Evolutionary conservation across 2,888 invertebrate genomes (phyloP).

Genomic region (Rhaphigaster nebulosa): DNA sequence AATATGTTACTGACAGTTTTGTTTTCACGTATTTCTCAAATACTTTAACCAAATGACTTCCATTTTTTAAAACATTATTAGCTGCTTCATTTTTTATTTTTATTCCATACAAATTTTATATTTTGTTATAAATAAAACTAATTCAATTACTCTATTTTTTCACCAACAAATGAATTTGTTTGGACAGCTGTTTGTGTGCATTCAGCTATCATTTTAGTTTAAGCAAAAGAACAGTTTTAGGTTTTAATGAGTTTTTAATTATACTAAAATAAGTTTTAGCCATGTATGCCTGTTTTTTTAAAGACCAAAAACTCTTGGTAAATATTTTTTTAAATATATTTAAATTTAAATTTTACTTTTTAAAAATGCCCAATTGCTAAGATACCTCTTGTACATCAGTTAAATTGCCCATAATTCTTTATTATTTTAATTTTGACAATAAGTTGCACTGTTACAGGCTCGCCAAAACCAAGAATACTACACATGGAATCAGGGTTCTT

Average conservation of each 20-base stretch:
- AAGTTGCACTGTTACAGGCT: slow-evolving; percentile 54
- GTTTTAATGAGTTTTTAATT: slow-evolving; percentile 59
- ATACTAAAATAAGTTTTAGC: slow-evolving; percentile 59
- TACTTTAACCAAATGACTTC: slow-evolving; percentile 6
- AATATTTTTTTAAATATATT: slow-evolving; percentile 19
- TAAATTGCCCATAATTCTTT: background rate
- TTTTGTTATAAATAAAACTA: background rate
- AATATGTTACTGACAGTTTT: slow-evolving; percentile 14
- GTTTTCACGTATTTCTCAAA: background rate
- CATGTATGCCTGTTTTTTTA: slow-evolving; percentile 57
- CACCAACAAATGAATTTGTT: slow-evolving; percentile 54
- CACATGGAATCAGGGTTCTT: slow-evolving; percentile 62
- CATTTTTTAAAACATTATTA: background rate
- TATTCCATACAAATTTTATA: background rate
- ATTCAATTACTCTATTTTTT: slow-evolving; percentile 18
- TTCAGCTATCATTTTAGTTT: slow-evolving; percentile 58
- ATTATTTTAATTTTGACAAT: slow-evolving; percentile 13
- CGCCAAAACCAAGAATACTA: slow-evolving; percentile 60
- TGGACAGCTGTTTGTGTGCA: slow-evolving; percentile 53
- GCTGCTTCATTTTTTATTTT: slow-evolving; percentile 21
- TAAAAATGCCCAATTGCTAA: background rate
- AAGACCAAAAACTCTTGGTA: slow-evolving; percentile 59
- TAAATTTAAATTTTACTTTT: background rate
- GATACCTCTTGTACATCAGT: background rate
- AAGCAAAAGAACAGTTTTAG: slow-evolving; percentile 56